Evolutionary conservation across 1,140 invertebrate genomes (phyloP), one percentile per base, ranked within the genome.

Genomic region (Meloidogyne exigua): DNA sequence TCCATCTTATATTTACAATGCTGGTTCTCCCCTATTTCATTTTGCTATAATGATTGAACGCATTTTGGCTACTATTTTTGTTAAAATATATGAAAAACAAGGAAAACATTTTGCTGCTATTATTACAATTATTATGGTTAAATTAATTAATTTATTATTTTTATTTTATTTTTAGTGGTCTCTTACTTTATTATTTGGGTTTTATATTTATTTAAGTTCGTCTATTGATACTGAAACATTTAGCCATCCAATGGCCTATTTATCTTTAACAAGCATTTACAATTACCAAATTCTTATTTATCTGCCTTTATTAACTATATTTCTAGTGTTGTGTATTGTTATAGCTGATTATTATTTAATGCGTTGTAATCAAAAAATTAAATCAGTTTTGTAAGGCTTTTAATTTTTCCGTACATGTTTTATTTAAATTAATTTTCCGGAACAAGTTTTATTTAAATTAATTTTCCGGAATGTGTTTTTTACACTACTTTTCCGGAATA

Each of bases 311-410:
- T 32, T 63, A 21, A 62, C 21, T 2, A 21, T 73, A 25, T 36
- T 73, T 25, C 39, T 73, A n/a, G 71, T 63, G 12, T 26, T 73
- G 25, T 57, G 42, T 65, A 73, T 73, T 57, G 62, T 57, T 9
- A 73, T 28, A 28, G 44, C 26, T 36, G 71, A 73, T 63, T 73
- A 73, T 32, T 26, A 21, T 26, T 63, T 73, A 21, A 73, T 73
- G 32, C 23, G 44, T 25, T 23, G 62, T 21, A 73, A 73, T 32
- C 42, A 65, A 36, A 23, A 65, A 42, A 64, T 65, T 62, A 73
- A 73, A 73, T 62, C 57, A 65, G 18, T n/a, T 65, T 64, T 73
- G 71, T 73, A 63, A 72, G 28, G 7, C 28, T 32, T 32, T 32
- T 32, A 32, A 32, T 32, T 32, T 32, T n/a, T n/a, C n/a, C n/a